Evolutionary conservation across 92 coral and sea anemone species (phyloP), one percentile per base, ranked within the genome.

Genomic region (Zoanthus sociatus): DNA sequence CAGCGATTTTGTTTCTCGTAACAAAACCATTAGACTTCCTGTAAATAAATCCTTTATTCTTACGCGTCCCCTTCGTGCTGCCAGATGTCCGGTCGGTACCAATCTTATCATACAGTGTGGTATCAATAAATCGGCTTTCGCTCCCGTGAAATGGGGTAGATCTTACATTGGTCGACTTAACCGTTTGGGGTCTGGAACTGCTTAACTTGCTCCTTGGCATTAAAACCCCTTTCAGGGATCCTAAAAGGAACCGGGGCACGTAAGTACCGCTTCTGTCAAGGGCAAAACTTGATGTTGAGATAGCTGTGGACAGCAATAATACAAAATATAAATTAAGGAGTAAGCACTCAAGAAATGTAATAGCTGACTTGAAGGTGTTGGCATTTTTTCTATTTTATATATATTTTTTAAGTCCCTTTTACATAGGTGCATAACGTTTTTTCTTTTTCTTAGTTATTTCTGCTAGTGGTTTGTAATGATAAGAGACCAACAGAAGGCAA

Each of bases 21-120:
- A 48, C 60, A 44, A 21, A 50, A 66, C 60, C 31, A 26, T 63
- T 66, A 20, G 84, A 64, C 72, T 64, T 79, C 26, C 50, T 63
- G 21, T 79, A 64, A 48, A 64, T 53, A 11, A 64, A 13, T 21
- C 74, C 84, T 20, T 79, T 79, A 60, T 79, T 72, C 50, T 79
- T 73, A 13, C 74, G 74, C 21, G 74, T 12, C 45, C 42, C 64
- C 73, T 64, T 44, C 7, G 12, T 11, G 53, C 30, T 64, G 6
- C 45, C 84, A 64, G 84, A 31, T 18, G 64, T 17, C 44, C 26
- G 16, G 55, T 45, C 84, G 14, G 63, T 8, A 53, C 46, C 21
- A 9, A 9, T 66, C 46, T 79, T 79, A 32, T 64, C 84, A 63
- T 79, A 64, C 60, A 79, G 20, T 64, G 58, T 60, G 12, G 84